Percentiles rank a stretch among this genome's conserved stretches.
Conservation (phyloP, 2,888 invertebrate genomes). For the Papilio protenor region DNA sequence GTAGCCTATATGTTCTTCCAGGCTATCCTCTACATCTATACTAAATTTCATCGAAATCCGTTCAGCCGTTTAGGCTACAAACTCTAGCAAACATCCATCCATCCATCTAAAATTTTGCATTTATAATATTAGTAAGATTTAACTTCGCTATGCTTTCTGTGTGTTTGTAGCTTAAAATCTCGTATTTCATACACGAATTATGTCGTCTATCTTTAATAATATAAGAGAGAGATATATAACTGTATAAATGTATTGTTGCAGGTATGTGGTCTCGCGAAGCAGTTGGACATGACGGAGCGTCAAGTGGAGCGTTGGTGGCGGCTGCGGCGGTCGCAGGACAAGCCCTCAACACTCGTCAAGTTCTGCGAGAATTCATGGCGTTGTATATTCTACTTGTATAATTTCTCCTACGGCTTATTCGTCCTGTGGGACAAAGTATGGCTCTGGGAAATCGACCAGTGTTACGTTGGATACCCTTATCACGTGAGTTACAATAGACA, state of each 20-base stretch:
- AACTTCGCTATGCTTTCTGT: no score
- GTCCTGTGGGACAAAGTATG: slow-evolving; percentile 96
- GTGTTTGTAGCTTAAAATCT: no score
- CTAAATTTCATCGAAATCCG: no score
- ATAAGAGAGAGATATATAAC: background rate
- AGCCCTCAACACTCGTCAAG: slow-evolving; percentile 94
- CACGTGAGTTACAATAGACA: slow-evolving; percentile 80
- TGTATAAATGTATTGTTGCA: slow-evolving; percentile 61
- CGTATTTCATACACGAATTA: no score
- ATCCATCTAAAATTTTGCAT: no score
- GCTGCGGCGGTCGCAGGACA: slow-evolving; percentile 91
- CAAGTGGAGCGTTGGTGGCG: slow-evolving; percentile 97
- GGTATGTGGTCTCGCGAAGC: slow-evolving; percentile 90
- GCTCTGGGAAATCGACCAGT: slow-evolving; percentile 95
- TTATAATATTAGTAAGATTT: no score
- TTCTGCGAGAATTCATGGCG: slow-evolving; percentile 97
- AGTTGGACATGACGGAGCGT: slow-evolving; percentile 92
- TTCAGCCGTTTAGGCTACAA: no score
- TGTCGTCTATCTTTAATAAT: no score
- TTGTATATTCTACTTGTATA: slow-evolving; percentile 92
- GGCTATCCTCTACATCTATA: no score
- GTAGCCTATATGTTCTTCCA: no score
- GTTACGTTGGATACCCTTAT: slow-evolving; percentile 91
- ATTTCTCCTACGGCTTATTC: slow-evolving; percentile 91
- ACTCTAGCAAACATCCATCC: no score